phyloP scores from a whole-genome alignment of 2,888 invertebrate genomes.

The Calliopum simillimum region DNA sequence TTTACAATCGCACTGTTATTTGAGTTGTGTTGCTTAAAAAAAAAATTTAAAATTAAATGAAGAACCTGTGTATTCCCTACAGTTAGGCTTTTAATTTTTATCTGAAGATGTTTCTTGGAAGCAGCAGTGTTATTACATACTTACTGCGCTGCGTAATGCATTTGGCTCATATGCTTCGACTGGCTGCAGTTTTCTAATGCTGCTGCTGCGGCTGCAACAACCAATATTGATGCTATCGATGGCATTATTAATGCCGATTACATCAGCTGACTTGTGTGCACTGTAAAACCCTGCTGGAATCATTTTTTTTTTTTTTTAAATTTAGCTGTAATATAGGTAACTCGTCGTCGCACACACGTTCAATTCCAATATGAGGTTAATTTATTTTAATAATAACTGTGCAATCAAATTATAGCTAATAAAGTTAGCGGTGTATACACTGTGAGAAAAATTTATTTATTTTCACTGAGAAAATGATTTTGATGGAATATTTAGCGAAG shows the following conservation, averaged over 20 bases:
- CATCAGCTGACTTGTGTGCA: constrained; percentile 25
- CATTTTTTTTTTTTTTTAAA: constrained; percentile 11
- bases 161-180: neutral
- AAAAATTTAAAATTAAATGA: neutral
- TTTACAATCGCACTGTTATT: neutral
- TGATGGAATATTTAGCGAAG: too few relatives aligned
- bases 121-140: neutral
- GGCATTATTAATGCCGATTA: constrained; percentile 30
- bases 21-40: neutral
- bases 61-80: neutral
- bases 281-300: constrained; percentile 21
- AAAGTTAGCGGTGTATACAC: neutral
- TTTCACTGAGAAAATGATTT: neutral
- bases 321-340: neutral
- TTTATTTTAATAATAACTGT: constrained; percentile 34
- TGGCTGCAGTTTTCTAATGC: constrained; percentile 14
- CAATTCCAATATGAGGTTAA: constrained; percentile 31
- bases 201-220: neutral
- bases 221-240: constrained; percentile 19
- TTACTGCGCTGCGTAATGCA: neutral
- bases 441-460: constrained; percentile 1
- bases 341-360: constrained; percentile 20
- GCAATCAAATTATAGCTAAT: constrained; percentile 17
- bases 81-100: neutral
- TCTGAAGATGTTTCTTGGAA: neutral